phyloP scores from a whole-genome alignment of 1,140 invertebrate species.

The Acyrthosiphon pisum region DNA sequence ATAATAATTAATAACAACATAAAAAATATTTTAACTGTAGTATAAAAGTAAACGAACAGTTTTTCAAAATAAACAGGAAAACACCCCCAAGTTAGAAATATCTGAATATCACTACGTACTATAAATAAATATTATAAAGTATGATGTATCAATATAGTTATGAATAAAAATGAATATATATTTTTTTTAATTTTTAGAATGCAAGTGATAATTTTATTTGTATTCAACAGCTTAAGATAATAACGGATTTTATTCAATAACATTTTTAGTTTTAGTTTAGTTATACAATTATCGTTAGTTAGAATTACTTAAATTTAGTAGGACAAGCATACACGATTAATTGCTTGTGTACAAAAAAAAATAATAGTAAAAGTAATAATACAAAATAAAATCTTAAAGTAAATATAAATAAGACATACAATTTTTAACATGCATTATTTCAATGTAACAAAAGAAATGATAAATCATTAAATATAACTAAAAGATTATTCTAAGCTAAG shows the following conservation, averaged over 20 bases:
- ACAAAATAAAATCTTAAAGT: neutral
- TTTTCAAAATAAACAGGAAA: neutral
- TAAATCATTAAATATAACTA: neutral
- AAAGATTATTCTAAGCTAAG: neutral
- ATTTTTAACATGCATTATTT: neutral
- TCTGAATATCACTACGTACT: neutral
- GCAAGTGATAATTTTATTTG: neutral
- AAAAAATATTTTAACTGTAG: neutral
- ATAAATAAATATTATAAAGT: neutral
- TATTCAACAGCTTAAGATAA: neutral
- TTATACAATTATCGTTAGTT: neutral
- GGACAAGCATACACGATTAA: neutral
- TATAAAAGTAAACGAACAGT: neutral
- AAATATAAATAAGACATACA: neutral
- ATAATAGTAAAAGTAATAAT: neutral
- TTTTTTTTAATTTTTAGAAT: neutral
- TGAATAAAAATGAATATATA: too few species aligned
- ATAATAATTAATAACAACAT: conserved; percentile 3
- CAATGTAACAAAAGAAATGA: neutral
- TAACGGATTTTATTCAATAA: neutral
- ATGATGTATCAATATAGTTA: neutral
- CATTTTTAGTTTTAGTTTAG: neutral
- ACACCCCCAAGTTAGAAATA: neutral
- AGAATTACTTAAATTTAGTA: neutral
- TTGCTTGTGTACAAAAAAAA: neutral